phyloP scores from a whole-genome alignment of 2,797 vertebrate species.

The Lagocephalus sceleratus region DNA sequence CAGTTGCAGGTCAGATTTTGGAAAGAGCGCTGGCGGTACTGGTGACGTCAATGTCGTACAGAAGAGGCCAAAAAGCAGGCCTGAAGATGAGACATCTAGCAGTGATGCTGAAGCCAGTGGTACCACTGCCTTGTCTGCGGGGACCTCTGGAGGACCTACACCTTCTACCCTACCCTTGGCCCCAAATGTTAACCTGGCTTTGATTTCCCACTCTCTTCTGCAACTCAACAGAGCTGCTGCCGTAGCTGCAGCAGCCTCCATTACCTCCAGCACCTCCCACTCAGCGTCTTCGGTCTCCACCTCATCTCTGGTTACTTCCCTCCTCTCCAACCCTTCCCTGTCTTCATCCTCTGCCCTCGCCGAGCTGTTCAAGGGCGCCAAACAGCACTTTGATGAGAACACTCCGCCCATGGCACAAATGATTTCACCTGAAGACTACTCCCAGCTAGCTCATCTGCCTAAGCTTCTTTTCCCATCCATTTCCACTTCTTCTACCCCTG shows the following conservation, averaged over 20 bases:
- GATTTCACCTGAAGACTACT: constrained; percentile 74
- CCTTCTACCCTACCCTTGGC: constrained; percentile 75
- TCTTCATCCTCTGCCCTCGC: constrained; percentile 71
- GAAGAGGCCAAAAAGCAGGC: constrained; percentile 67
- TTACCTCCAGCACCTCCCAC: constrained; percentile 55
- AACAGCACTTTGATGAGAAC: constrained; percentile 79
- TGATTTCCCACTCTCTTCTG: constrained; percentile 80
- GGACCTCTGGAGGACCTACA: constrained; percentile 60
- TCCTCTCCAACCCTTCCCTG: constrained; percentile 67
- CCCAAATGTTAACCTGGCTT: constrained; percentile 76
- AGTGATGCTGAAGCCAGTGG: constrained; percentile 61
- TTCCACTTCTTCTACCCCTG: constrained; percentile 59
- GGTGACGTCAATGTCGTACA: constrained; percentile 56
- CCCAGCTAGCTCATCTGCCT: constrained; percentile 75
- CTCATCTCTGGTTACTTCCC: constrained; percentile 70
- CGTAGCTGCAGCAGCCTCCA: constrained; percentile 66
- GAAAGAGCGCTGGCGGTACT: constrained; percentile 47
- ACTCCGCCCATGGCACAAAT: constrained; percentile 74
- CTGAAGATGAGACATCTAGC: constrained; percentile 69
- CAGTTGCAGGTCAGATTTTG: constrained; percentile 60
- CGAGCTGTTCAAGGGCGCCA: constrained; percentile 72
- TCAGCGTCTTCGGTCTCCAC: constrained; percentile 65
- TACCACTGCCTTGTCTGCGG: constrained; percentile 54
- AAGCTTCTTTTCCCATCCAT: constrained; percentile 78
- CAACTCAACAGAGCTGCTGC: constrained; percentile 78